These are phyloP conservation scores for Dynastes hyllus DNA, from an alignment of 2,888 invertebrate genomes.

Conservation along the genomic window DNA sequence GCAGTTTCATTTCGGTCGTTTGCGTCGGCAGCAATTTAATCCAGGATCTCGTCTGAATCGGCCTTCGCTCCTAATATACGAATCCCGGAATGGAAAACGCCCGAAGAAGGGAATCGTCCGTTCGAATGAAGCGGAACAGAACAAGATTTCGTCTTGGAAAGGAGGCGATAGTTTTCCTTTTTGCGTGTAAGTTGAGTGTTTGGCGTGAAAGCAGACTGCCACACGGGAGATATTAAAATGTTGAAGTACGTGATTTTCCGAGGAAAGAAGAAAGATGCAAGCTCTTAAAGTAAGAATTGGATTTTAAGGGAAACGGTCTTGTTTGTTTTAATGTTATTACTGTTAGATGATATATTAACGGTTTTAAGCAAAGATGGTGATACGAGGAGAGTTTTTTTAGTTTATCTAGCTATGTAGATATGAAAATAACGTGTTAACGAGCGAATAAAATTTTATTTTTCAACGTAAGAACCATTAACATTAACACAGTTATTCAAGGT, in stretches of 20 bases:
- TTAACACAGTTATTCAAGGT: too few species aligned
- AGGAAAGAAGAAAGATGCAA: too few species aligned
- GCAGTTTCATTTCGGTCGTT: slow-evolving; percentile 23
- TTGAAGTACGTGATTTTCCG: neutral
- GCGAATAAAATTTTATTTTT: too few species aligned
- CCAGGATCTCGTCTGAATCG: slow-evolving; percentile 20
- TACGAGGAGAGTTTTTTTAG: too few species aligned
- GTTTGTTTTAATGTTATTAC: neutral
- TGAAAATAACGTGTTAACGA: too few species aligned
- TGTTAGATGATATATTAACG: too few species aligned
- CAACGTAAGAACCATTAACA: too few species aligned
- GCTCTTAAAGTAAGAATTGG: too few species aligned
- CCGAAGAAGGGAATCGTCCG: neutral
- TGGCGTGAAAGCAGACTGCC: neutral
- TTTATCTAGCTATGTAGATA: too few species aligned
- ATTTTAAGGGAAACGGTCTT: neutral
- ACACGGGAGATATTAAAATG: slow-evolving; percentile 19
- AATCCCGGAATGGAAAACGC: slow-evolving; percentile 1
- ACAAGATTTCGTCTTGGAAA: neutral
- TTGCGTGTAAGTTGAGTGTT: slow-evolving; percentile 7
- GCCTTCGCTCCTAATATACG: slow-evolving; percentile 2
- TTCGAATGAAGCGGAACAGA: slow-evolving; percentile 16
- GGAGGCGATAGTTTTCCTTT: neutral
- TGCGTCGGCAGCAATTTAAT: slow-evolving; percentile 24
- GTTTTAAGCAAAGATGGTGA: too few species aligned